Percentiles rank a stretch among this genome's conserved stretches.
Evolutionary conservation across 2,888 invertebrate species (phyloP).

Genomic region (Hypsopygia costalis): DNA sequence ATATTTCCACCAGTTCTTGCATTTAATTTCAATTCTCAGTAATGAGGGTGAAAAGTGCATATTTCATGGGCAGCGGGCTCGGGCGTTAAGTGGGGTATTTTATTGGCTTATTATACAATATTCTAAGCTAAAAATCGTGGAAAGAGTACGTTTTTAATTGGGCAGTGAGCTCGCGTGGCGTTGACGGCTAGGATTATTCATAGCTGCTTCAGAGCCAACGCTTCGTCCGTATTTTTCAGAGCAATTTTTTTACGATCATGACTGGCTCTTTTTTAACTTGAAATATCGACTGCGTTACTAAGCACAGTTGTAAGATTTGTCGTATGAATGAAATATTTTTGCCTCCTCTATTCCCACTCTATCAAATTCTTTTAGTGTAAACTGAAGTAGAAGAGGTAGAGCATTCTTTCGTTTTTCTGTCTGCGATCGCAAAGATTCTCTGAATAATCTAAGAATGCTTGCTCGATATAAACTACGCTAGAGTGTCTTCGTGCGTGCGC

Average conservation of each 20-base stretch:
- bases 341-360: no score
- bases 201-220: constrained; percentile 69
- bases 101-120: constrained; percentile 81
- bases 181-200: constrained; percentile 77
- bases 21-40: constrained; percentile 67
- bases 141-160: constrained; percentile 80
- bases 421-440: no score
- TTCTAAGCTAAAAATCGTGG: constrained; percentile 80
- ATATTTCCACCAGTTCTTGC: constrained; percentile 41
- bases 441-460: no score
- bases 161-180: constrained; percentile 71
- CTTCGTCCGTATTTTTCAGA: constrained; percentile 53
- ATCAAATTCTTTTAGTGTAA: no score
- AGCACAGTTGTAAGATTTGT: no score
- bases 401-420: no score
- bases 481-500: no score
- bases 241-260: constrained; percentile 51
- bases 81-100: constrained; percentile 79
- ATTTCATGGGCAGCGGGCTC: constrained; percentile 67
- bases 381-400: no score
- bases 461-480: no score
- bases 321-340: no score
- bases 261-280: constrained; percentile 35
- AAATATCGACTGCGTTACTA: constrained; percentile 25
- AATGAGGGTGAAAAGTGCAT: constrained; percentile 75